Evolutionary conservation across 2,797 vertebrate genomes (phyloP), one percentile per base, ranked within the genome.

Genomic region (Coranthus polyacanthus): DNA sequence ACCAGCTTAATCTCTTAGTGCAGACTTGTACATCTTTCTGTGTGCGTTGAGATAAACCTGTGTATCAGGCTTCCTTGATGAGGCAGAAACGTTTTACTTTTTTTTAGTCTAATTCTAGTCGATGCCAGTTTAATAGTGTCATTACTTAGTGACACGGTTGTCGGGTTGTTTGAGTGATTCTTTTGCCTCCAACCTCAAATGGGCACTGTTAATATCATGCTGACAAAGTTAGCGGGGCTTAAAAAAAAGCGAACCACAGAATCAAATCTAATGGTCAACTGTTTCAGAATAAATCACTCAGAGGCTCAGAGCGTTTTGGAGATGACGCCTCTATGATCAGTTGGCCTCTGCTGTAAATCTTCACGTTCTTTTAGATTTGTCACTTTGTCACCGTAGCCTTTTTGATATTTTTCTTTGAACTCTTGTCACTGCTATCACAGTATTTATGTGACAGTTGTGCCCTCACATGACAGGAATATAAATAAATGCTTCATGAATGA

Each of bases 341-440:
- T 39, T 2, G 43, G 43, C 61, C 56, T 44, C 15, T 3, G 15
- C 69, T 67, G 45, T 75, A 69, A 65, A 78, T 81, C 12, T 52
- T 55, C 43, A 78, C 32, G 1, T 44, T 70, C 64, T 55, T 49
- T 61, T 13, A 12, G 63, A 57, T 64, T 43, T 76, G 72, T 63
- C 64, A 78, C 22, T 49, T 64, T 69, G 61, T 77, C 66, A 60
- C 39, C 41, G 22, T 2, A 12, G n/a, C 16, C 52, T 29, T 47
- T 32, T 64, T 68, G 52, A 55, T 41, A 41, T 51, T 56, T 39
- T 21, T 75, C 29, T 61, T 15, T 63, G 51, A 85, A 46, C 45
- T 42, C 11, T 36, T 72, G 57, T 66, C 67, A 34, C 20, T 21
- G 38, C 38, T 18, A 22, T 54, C 15, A 13, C 36, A 44, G 55